A percentile compares a stretch with the other conserved stretches of the same genome.
phyloP scores from a whole-genome alignment of 2,113 vertebrate genomes.

The Dipodomys stephensi region DNA sequence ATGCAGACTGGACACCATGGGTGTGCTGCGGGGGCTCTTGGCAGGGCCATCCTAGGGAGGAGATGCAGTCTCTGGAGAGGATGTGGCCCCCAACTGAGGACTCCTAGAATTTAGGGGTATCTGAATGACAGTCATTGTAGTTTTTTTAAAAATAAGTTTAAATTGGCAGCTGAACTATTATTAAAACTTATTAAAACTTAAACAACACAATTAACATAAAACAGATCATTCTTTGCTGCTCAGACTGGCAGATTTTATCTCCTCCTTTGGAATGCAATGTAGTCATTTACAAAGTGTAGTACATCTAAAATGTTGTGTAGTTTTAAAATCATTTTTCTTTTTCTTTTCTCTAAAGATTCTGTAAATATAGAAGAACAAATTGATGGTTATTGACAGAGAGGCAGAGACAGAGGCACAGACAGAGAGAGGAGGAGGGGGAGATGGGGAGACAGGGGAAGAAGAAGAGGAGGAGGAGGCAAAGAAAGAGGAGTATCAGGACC shows the following conservation, averaged over 20 bases:
- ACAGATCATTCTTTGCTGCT: neutral
- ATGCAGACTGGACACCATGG: constrained; percentile 51
- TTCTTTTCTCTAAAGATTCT: neutral
- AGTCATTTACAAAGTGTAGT: neutral
- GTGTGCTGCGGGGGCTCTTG: constrained; percentile 39
- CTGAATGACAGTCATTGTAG: neutral
- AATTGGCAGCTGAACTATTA: neutral
- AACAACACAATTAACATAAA: neutral
- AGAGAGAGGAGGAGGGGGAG: neutral
- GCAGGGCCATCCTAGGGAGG: neutral
- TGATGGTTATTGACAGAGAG: neutral
- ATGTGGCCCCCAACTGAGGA: neutral
- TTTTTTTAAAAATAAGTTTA: constrained; percentile 25
- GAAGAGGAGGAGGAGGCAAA: neutral
- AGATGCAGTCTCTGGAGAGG: neutral
- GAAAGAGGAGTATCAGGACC: neutral
- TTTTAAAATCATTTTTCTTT: neutral
- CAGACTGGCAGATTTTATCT: neutral
- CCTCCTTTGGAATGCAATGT: neutral
- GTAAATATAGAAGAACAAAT: neutral
- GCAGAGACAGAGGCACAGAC: neutral
- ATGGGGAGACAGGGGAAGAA: neutral
- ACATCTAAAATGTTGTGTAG: neutral
- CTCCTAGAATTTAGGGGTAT: neutral
- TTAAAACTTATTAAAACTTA: constrained; percentile 34